Evolutionary conservation across 2,113 vertebrate genomes (phyloP).

Genomic region (Oenanthe oenanthe): DNA sequence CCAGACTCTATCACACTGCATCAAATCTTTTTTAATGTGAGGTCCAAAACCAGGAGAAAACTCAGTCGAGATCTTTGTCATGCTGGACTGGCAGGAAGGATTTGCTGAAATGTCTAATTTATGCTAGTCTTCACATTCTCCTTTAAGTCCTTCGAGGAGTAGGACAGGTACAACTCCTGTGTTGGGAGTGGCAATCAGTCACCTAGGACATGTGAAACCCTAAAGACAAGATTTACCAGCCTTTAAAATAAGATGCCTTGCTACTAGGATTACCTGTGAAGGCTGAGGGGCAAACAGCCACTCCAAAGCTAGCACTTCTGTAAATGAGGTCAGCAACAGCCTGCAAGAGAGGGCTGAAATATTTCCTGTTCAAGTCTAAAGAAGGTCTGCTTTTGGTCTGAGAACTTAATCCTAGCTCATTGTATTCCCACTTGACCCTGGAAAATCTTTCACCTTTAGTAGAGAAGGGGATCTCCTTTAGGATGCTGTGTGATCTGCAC

Average conservation of each 20-base stretch:
- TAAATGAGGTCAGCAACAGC: neutral
- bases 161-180: neutral
- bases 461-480: neutral
- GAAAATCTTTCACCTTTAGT: neutral
- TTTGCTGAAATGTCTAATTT: neutral
- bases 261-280: neutral
- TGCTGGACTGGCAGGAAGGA: neutral
- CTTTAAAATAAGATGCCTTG: neutral
- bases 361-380: neutral
- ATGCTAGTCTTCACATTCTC: fast-evolving
- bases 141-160: neutral
- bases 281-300: neutral
- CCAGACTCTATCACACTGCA: neutral
- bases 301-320: neutral
- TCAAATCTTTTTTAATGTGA: neutral
- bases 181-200: neutral
- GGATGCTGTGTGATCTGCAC: no score
- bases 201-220: neutral
- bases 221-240: neutral
- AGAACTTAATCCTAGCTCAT: neutral
- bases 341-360: neutral
- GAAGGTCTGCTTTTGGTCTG: neutral
- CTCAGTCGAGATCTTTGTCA: neutral
- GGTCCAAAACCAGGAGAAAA: neutral
- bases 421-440: neutral